Conservation (phyloP, 2,888 invertebrate genomes). For the Apamea epomidion region DNA sequence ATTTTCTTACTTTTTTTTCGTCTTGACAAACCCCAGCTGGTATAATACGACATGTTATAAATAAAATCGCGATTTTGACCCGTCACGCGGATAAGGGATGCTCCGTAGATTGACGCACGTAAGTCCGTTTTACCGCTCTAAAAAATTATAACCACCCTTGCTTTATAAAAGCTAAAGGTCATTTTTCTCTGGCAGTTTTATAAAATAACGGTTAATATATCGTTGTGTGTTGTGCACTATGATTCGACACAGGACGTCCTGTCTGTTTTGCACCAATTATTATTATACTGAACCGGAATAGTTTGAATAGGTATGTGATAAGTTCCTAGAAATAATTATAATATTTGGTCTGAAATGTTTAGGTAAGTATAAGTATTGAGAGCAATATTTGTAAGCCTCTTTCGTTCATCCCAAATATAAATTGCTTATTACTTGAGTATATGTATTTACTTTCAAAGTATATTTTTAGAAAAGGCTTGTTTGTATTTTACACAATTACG, state of each 20-base stretch:
- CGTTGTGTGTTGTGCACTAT: slow-evolving; percentile 72
- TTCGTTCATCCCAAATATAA: slow-evolving; percentile 10
- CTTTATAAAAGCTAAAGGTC: slow-evolving; percentile 54
- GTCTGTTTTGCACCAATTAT: slow-evolving; percentile 89
- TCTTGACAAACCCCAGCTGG: slow-evolving; percentile 90
- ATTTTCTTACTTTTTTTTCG: slow-evolving; percentile 88
- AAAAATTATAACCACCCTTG: slow-evolving; percentile 44
- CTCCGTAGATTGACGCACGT: slow-evolving; percentile 77
- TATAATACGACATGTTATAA: slow-evolving; percentile 88
- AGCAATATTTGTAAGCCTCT: slow-evolving; percentile 20
- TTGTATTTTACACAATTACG: not conserved
- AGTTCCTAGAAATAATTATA: slow-evolving; percentile 57
- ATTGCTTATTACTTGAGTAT: not conserved
- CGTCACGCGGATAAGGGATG: slow-evolving; percentile 87
- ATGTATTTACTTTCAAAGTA: not conserved
- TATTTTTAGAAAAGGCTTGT: not conserved
- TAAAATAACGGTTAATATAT: slow-evolving; percentile 66
- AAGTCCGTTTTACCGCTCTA: slow-evolving; percentile 33
- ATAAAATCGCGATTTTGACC: slow-evolving; percentile 90
- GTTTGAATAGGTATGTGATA: slow-evolving; percentile 76
- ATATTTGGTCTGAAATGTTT: slow-evolving; percentile 49
- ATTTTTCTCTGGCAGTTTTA: slow-evolving; percentile 60
- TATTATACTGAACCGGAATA: slow-evolving; percentile 86
- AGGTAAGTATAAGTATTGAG: slow-evolving; percentile 17
- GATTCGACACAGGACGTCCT: slow-evolving; percentile 89